These are phyloP conservation scores for Lithophane socia DNA, from an alignment of 2,888 invertebrate genomes.

Conservation along the genomic window DNA sequence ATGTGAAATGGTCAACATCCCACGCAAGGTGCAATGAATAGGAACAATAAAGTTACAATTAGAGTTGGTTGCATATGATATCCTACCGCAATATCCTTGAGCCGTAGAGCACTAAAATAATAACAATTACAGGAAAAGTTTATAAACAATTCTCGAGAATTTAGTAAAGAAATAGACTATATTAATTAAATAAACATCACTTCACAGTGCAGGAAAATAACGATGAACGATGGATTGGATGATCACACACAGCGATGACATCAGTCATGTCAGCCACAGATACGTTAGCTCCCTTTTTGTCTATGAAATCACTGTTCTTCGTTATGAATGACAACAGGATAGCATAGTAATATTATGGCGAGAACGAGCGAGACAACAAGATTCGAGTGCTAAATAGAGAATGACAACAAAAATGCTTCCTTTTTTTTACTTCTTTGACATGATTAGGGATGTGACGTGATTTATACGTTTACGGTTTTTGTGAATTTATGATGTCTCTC, in stretches of 20 bases:
- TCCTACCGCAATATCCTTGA: conserved; percentile 78
- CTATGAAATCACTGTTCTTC: conserved; percentile 45
- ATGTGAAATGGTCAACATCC: conserved; percentile 80
- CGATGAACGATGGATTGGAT: conserved; percentile 62
- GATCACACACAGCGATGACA: conserved; percentile 75
- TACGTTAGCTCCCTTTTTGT: conserved; percentile 45
- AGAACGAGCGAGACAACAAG: conserved; percentile 34
- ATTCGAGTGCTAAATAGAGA: conserved; percentile 29
- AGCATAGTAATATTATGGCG: conserved; percentile 2
- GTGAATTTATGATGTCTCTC: not conserved
- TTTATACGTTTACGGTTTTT: conserved; percentile 8
- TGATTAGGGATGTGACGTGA: conserved; percentile 16
- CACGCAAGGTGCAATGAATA: conserved; percentile 83
- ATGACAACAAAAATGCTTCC: conserved; percentile 38
- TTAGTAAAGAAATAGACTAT: conserved; percentile 40
- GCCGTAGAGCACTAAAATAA: conserved; percentile 62
- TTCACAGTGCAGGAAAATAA: conserved; percentile 60
- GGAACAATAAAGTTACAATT: conserved; percentile 72
- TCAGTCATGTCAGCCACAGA: conserved; percentile 73
- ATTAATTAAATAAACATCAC: conserved; percentile 65
- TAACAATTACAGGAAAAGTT: conserved; percentile 39
- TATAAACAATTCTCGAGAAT: conserved; percentile 47
- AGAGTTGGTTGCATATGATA: conserved; percentile 69
- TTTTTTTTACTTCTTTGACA: conserved; percentile 15
- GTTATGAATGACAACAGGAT: conserved; percentile 44